Conservation (phyloP, 2,888 invertebrate genomes). For the Nephrotoma flavescens region DNA sequence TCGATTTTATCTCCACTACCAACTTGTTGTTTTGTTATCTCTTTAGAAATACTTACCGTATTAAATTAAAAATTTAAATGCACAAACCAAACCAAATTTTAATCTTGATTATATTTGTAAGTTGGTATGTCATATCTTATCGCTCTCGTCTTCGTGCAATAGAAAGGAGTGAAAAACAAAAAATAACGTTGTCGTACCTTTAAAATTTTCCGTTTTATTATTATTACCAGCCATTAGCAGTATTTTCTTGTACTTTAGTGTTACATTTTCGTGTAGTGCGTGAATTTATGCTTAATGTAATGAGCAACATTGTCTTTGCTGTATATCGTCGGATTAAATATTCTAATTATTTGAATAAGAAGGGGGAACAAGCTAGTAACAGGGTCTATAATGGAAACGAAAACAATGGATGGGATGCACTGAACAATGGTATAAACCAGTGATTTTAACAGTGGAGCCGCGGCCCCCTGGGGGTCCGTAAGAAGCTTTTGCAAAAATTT, state of each 20-base stretch:
- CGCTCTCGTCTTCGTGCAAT: background rate
- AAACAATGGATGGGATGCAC: too few relatives aligned
- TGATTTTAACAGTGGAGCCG: too few relatives aligned
- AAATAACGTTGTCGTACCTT: background rate
- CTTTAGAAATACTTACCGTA: background rate
- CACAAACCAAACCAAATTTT: background rate
- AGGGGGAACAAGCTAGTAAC: too few relatives aligned
- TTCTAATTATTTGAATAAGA: background rate
- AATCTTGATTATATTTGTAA: background rate
- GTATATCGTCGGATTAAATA: background rate
- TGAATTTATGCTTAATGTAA: background rate
- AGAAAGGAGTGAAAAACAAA: background rate
- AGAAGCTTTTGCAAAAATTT: too few relatives aligned
- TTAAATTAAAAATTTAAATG: background rate
- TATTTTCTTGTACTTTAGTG: background rate
- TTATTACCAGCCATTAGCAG: background rate
- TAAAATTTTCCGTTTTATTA: background rate
- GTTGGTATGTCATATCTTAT: background rate
- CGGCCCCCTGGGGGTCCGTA: too few relatives aligned
- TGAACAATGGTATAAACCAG: too few relatives aligned
- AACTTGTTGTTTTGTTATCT: background rate
- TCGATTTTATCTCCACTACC: background rate
- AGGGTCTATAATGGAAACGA: too few relatives aligned
- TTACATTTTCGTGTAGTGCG: background rate
- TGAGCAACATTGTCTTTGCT: background rate